phyloP scores from a whole-genome alignment of 2,888 invertebrate genomes.

The Hartigia nigra region DNA sequence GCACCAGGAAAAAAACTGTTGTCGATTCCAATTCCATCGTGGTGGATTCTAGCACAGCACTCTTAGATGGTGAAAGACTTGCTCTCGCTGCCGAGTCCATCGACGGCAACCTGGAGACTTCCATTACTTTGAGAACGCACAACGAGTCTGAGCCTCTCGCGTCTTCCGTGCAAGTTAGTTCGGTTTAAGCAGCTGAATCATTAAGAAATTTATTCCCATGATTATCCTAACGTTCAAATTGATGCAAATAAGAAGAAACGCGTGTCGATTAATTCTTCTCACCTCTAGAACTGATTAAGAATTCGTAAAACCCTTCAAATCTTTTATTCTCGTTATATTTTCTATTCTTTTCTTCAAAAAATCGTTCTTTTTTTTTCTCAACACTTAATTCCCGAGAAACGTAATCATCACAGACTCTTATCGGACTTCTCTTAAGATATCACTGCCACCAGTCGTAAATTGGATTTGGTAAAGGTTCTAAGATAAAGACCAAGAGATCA shows the following conservation, averaged over 20 bases:
- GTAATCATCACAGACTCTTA: background rate
- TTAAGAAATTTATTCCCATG: background rate
- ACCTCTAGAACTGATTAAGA: background rate
- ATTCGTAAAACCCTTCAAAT: background rate
- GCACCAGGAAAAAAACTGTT: slow-evolving; percentile 65
- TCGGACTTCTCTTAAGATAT: background rate
- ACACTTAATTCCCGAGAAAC: background rate
- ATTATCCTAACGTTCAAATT: background rate
- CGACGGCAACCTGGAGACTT: slow-evolving; percentile 66
- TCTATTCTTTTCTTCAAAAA: background rate
- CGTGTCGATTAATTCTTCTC: background rate
- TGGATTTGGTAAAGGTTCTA: background rate
- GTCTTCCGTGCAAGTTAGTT: slow-evolving; percentile 73
- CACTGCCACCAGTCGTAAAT: background rate
- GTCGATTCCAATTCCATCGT: slow-evolving; percentile 63
- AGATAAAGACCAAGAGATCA: background rate
- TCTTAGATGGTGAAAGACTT: slow-evolving; percentile 62
- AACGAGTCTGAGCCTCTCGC: slow-evolving; percentile 67
- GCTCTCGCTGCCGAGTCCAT: slow-evolving; percentile 37
- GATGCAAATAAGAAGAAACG: background rate
- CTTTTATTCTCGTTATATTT: background rate
- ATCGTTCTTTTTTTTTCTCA: background rate
- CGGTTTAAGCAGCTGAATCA: slow-evolving; percentile 62
- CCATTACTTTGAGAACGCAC: slow-evolving; percentile 69
- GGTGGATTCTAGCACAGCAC: slow-evolving; percentile 63